Evolutionary conservation across 1,140 invertebrate genomes (phyloP).

Genomic region (Mycetomoellerius zeteki): DNA sequence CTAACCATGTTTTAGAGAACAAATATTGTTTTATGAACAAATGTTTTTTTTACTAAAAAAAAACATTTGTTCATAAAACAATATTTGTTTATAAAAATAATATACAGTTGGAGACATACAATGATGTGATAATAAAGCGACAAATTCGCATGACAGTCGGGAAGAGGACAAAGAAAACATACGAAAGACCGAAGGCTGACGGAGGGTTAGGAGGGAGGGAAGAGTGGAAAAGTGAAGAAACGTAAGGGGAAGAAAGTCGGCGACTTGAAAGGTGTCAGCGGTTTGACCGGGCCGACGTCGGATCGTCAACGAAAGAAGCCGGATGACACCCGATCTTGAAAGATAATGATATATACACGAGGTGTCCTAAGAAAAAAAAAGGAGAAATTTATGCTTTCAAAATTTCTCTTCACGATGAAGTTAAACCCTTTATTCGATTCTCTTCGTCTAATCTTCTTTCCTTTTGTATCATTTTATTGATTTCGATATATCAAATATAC

Average conservation of each 20-base stretch:
- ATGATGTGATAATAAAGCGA: slow-evolving; percentile 35
- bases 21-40: too few species aligned
- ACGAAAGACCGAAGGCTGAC: slow-evolving; percentile 37
- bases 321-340: slow-evolving; percentile 53
- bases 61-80: background rate
- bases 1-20: too few species aligned
- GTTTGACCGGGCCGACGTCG: slow-evolving; percentile 49
- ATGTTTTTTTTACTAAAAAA: background rate
- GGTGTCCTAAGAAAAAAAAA: background rate
- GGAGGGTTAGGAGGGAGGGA: too few species aligned
- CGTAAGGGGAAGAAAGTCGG: slow-evolving; percentile 59
- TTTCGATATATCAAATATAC: background rate
- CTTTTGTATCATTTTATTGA: background rate
- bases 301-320: slow-evolving; percentile 49
- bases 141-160: slow-evolving; percentile 47
- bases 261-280: slow-evolving; percentile 60
- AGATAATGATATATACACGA: slow-evolving; percentile 26
- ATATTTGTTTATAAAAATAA: background rate
- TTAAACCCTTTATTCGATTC: background rate
- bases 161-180: slow-evolving; percentile 51
- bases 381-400: slow-evolving; percentile 10
- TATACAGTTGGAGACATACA: background rate
- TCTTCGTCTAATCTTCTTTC: background rate
- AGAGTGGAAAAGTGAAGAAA: slow-evolving; percentile 30
- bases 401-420: slow-evolving; percentile 26